phyloP scores from a whole-genome alignment of 2,888 invertebrate genomes.

The Phyllotreta striolata region DNA sequence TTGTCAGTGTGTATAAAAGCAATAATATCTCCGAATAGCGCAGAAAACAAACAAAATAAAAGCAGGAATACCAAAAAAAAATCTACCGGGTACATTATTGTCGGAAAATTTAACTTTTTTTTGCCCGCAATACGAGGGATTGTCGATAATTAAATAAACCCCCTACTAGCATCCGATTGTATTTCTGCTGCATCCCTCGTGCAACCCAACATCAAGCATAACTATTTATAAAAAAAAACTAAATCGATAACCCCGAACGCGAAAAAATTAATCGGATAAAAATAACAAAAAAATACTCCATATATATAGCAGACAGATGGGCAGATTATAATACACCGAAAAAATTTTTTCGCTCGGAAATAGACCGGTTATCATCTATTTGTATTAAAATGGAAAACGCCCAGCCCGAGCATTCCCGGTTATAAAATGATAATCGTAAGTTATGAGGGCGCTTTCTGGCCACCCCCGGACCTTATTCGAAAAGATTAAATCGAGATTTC shows the following conservation, averaged over 20 bases:
- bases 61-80: too few species aligned
- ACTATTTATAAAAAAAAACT: too few species aligned
- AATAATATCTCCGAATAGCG: conserved; percentile 32
- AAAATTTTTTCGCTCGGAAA: conserved; percentile 18
- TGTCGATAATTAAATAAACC: too few species aligned
- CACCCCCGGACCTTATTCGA: conserved; percentile 15
- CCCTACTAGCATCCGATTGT: too few species aligned
- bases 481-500: conserved; percentile 27
- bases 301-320: conserved; percentile 18
- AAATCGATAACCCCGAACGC: too few species aligned
- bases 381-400: conserved; percentile 23
- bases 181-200: too few species aligned
- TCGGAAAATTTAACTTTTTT: too few species aligned
- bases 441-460: conserved; percentile 10
- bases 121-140: too few species aligned
- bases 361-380: conserved; percentile 24
- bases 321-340: conserved; percentile 24
- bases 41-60: conserved; percentile 24
- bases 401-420: conserved; percentile 4
- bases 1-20: conserved; percentile 30
- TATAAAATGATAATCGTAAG: conserved; percentile 11
- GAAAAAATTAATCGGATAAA: too few species aligned
- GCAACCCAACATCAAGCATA: too few species aligned
- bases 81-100: too few species aligned
- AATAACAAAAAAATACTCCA: too few species aligned